Evolutionary conservation across 2,888 invertebrate genomes (phyloP), one percentile per base, ranked within the genome.

Genomic region (Leuctra nigra): DNA sequence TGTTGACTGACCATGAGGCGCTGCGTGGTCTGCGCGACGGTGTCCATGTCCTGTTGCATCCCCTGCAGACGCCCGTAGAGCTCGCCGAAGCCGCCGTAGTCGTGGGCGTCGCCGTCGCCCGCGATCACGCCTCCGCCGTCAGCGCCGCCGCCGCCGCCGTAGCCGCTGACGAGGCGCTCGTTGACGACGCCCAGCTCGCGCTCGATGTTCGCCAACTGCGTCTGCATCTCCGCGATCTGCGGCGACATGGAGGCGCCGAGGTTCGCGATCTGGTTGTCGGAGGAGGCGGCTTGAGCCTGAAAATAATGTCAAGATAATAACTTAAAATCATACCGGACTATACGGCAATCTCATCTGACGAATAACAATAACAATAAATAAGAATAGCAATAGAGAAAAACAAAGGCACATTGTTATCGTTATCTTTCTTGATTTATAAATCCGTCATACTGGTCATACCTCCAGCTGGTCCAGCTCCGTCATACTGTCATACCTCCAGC

Each of bases 1-100:
- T n/a, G n/a, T n/a, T n/a, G n/a, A n/a, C n/a, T n/a, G n/a, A n/a
- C 75, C 13, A 77, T 70, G 16, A 84, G 67, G 61, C 75, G 75
- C 16, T 66, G 63, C 0, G 72, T 67, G 1, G 68, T 71, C 38
- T 72, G 68, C 16, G 68, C 66, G 1, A 77, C 60, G 25, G 63
- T 65, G 14, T 69, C 69, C 61, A 77, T 68, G n/a, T 77, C 75
- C 1, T 63, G 63, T 63, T 77, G 72, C 4, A 77, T 63, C 4
- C 63, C 61, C 9, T 69, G 62, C 1, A 77, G 65, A 54, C 73
- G 74, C 25, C 66, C 64, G 57, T 70, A 68, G 4, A 77, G 62
- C 11, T 73, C 73, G 4, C 65, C 64, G 13, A 73, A 57, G 2
- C 63, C 64, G 24, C 58, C 35, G 24, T 55, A 54, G 18, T 60